Percentiles rank a stretch among this genome's conserved stretches.
Conservation (phyloP, 2,113 vertebrate genomes). For the Rhineura floridana region DNA sequence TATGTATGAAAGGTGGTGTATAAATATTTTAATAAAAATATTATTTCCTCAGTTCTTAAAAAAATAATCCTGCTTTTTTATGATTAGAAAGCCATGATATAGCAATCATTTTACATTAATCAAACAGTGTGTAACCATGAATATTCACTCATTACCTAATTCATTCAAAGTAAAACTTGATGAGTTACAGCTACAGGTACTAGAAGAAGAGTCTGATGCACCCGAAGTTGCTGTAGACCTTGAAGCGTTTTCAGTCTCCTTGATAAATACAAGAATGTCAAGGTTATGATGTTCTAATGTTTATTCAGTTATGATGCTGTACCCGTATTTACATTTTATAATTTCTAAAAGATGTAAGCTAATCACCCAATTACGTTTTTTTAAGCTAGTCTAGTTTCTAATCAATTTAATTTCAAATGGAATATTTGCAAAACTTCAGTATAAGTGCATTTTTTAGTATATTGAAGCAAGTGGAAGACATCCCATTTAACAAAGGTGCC, state of each 20-base stretch:
- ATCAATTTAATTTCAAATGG: neutral
- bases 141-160: slow-evolving; percentile 47
- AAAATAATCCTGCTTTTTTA: neutral
- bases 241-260: slow-evolving; percentile 61
- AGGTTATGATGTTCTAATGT: neutral
- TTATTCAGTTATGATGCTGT: neutral
- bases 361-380: neutral
- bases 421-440: neutral
- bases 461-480: neutral
- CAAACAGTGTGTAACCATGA: accelerated
- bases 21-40: too few species aligned
- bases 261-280: slow-evolving; percentile 28
- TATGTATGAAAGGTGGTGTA: too few species aligned
- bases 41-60: neutral
- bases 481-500: neutral
- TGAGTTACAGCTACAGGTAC: slow-evolving; percentile 7
- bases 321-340: neutral
- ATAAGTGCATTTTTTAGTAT: neutral
- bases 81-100: neutral
- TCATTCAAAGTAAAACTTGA: slow-evolving; percentile 27
- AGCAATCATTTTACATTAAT: neutral
- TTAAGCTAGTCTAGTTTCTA: neutral
- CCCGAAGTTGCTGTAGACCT: neutral
- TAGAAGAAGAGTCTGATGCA: neutral
- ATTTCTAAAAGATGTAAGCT: neutral